These are phyloP conservation scores for Gobionotothen gibberifrons DNA, from an alignment of 2,797 vertebrate genomes.

Conservation along the genomic window DNA sequence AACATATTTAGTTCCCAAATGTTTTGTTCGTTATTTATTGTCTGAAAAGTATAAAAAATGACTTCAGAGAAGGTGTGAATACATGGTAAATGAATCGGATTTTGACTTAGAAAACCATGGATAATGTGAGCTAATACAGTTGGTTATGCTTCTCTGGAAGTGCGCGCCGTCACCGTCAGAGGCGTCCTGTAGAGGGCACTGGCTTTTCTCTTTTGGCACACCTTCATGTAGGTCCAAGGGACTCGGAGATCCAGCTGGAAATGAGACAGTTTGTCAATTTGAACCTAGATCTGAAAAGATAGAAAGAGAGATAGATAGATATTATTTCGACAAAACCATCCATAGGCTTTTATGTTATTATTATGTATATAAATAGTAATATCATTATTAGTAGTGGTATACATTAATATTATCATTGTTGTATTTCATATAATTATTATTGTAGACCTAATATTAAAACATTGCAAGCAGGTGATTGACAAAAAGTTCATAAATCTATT, in stretches of 20 bases:
- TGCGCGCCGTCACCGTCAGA: constrained; percentile 10
- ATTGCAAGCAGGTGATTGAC: constrained; percentile 8
- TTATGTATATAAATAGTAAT: neutral
- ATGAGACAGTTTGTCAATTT: constrained; percentile 24
- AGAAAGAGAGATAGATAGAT: neutral
- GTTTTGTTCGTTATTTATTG: neutral
- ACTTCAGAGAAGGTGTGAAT: neutral
- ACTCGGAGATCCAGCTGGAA: constrained; percentile 12
- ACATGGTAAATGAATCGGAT: neutral
- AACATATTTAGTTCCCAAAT: neutral
- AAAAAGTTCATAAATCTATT: constrained; percentile 38
- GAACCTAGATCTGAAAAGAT: neutral
- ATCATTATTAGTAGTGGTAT: no score
- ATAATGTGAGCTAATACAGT: neutral
- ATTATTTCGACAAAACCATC: neutral
- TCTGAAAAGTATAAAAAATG: neutral
- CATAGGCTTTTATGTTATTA: neutral
- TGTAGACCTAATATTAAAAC: neutral
- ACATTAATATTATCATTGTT: no score
- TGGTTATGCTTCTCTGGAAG: constrained; percentile 1
- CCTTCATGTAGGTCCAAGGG: neutral
- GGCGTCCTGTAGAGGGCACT: constrained; percentile 80
- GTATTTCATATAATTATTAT: neutral
- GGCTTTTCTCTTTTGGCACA: constrained; percentile 72
- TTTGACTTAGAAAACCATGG: neutral